phyloP scores from a whole-genome alignment of 2,888 invertebrate genomes.

The Tipula vernalis region DNA sequence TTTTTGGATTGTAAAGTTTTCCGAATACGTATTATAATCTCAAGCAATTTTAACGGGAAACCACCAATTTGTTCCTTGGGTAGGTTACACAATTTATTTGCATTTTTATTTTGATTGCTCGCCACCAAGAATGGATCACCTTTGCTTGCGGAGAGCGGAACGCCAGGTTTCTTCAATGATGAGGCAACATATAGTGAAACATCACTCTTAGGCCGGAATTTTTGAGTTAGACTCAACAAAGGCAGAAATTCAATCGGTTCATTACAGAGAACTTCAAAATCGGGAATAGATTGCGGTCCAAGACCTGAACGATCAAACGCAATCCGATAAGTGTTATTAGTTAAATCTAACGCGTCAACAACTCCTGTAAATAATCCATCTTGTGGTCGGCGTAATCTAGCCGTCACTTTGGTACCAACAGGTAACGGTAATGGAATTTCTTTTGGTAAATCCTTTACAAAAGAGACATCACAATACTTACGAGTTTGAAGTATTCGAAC shows the following conservation, averaged over 20 bases:
- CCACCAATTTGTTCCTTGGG: constrained; percentile 48
- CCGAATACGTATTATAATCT: constrained; percentile 74
- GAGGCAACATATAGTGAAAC: constrained; percentile 8
- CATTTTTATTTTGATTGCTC: constrained; percentile 31
- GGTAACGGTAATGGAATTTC: constrained; percentile 92
- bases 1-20: constrained; percentile 76
- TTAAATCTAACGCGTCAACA: constrained; percentile 91
- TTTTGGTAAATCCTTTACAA: constrained; percentile 77
- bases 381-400: constrained; percentile 79
- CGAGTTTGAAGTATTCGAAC: constrained; percentile 88
- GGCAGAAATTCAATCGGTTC: constrained; percentile 85
- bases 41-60: constrained; percentile 73
- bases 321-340: constrained; percentile 87
- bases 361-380: constrained; percentile 91
- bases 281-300: constrained; percentile 91
- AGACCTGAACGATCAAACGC: constrained; percentile 86
- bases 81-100: constrained; percentile 37
- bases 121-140: constrained; percentile 57
- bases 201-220: constrained; percentile 48
- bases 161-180: constrained; percentile 18
- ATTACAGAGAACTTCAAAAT: constrained; percentile 90
- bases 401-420: constrained; percentile 88
- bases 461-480: constrained; percentile 65
- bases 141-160: constrained; percentile 36
- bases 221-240: constrained; percentile 68